Evolutionary conservation across 2,797 vertebrate genomes (phyloP), one percentile per base, ranked within the genome.

Genomic region (Rhinatrema bivittatum): DNA sequence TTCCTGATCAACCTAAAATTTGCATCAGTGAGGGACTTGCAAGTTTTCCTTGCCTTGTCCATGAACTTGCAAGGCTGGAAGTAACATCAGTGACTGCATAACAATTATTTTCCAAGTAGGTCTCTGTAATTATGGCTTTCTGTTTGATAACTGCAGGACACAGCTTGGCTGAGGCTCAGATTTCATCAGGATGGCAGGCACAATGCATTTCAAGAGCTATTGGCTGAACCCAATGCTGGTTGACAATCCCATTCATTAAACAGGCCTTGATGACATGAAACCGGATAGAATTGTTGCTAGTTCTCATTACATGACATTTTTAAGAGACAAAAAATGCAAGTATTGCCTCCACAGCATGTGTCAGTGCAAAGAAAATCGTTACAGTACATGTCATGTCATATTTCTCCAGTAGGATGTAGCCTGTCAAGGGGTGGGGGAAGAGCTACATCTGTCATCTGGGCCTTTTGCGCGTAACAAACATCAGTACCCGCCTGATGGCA

Each of bases 381-480:
- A n/a, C n/a, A n/a, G n/a, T n/a, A n/a, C n/a, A n/a, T n/a, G n/a
- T n/a, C n/a, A n/a, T n/a, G n/a, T n/a, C n/a, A n/a, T n/a, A n/a
- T n/a, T n/a, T n/a, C n/a, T n/a, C n/a, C n/a, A n/a, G n/a, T n/a
- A n/a, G n/a, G n/a, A n/a, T n/a, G n/a, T n/a, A n/a, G n/a, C n/a
- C n/a, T n/a, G n/a, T n/a, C n/a, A n/a, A n/a, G n/a, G n/a, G n/a
- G n/a, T n/a, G n/a, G n/a, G n/a, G n/a, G n/a, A n/a, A n/a, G n/a
- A n/a, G n/a, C n/a, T 56, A 41, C 49, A 51, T 68, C 32, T 12
- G 78, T 88, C 79, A 85, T 68, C 90, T 90, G 10, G 85, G 79
- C 65, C 84, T 86, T 72, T 89, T 93, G 57, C 82, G 77, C 4
- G 81, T 93, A 56, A 96, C 91, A 36, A 94, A 93, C 70, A 92